Percentiles rank a stretch among this genome's conserved stretches.
Evolutionary conservation across 1,140 invertebrate genomes (phyloP).

Genomic region (Danaus melanippus): DNA sequence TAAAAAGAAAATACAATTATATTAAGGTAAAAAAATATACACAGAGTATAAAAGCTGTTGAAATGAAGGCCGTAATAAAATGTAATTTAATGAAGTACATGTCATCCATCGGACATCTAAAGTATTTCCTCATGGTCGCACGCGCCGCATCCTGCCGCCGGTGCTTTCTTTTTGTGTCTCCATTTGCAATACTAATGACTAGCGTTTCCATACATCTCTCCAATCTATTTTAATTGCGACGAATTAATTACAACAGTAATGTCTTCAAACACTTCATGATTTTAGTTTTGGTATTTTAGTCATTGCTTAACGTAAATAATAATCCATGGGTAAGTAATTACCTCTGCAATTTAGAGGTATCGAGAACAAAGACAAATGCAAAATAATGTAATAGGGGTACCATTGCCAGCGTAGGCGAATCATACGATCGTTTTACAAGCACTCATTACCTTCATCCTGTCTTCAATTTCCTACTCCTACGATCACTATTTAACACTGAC

Average conservation of each 20-base stretch:
- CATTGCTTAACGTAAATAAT: no score
- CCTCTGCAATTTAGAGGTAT: no score
- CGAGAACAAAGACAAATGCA: not conserved
- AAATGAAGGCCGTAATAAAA: slow-evolving; percentile 1
- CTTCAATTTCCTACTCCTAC: slow-evolving; percentile 38
- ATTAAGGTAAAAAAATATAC: not conserved
- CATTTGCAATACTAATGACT: slow-evolving; percentile 30
- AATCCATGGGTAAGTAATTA: no score
- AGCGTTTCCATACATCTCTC: no score
- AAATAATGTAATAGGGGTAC: slow-evolving; percentile 1
- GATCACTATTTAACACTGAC: slow-evolving; percentile 51
- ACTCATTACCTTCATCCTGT: slow-evolving; percentile 53
- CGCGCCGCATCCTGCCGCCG: slow-evolving; percentile 23
- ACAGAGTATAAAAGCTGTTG: not conserved
- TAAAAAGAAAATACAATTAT: not conserved
- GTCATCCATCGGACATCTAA: slow-evolving; percentile 32
- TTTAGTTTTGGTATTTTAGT: no score
- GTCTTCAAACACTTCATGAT: no score
- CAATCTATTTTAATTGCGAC: no score
- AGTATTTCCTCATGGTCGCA: slow-evolving; percentile 49
- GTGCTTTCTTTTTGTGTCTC: slow-evolving; percentile 33
- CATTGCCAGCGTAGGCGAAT: slow-evolving; percentile 27
- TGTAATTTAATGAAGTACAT: slow-evolving; percentile 5
- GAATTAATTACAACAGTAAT: no score
- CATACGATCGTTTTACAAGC: slow-evolving; percentile 25